phyloP scores from a whole-genome alignment of 37 sponge, comb jelly and placozoan genomes.

The Spongilla lacustris region DNA sequence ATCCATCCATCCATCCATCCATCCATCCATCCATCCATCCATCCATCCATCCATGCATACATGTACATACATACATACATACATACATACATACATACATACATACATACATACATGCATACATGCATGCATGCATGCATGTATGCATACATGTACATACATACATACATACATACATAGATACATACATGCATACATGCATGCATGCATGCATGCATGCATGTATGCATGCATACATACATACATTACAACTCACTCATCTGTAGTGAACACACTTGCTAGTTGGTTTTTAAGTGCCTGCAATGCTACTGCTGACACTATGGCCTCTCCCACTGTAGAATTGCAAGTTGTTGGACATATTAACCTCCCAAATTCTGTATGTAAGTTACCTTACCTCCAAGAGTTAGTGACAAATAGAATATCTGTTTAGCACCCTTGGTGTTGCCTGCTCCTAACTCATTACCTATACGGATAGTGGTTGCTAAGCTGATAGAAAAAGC shows the following conservation, averaged over 20 bases:
- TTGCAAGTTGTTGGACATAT: background rate
- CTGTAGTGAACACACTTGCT: slow-evolving; percentile 10
- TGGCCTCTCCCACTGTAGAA: background rate
- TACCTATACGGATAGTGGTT: slow-evolving; percentile 42
- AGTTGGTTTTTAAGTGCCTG: background rate
- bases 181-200: too few relatives aligned
- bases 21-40: too few relatives aligned
- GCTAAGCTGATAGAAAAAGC: slow-evolving; percentile 49
- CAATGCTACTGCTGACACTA: background rate
- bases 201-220: too few relatives aligned
- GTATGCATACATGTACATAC: too few relatives aligned
- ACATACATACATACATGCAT: too few relatives aligned
- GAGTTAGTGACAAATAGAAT: background rate
- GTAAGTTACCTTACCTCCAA: background rate
- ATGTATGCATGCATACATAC: too few relatives aligned
- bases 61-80: too few relatives aligned
- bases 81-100: too few relatives aligned
- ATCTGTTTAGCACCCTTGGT: slow-evolving; percentile 35
- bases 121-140: too few relatives aligned
- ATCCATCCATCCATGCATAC: too few relatives aligned
- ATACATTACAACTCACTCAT: slow-evolving; percentile 48
- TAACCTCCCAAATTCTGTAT: background rate
- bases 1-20: too few relatives aligned
- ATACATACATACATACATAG: too few relatives aligned
- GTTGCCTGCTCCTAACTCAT: slow-evolving; percentile 62